Base-by-base conservation (phyloP, 2,797 vertebrate genomes). In the Netta rufina region DNA sequence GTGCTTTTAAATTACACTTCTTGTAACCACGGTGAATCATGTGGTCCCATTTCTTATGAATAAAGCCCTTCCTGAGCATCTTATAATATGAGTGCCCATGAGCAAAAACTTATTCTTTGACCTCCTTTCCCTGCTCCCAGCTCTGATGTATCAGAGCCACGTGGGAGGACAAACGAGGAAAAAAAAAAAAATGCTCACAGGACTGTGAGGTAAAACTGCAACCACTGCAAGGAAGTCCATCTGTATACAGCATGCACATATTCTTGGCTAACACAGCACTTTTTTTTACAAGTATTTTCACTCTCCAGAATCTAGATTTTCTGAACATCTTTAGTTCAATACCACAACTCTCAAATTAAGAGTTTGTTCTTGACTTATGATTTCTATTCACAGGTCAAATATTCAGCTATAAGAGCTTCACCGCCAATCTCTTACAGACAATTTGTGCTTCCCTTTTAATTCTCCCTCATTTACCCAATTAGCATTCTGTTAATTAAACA, bases 401-500 rank as follows among this genome's bases (percentile, higher is more conserved):
- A 94, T 69, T 82, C 24, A 71, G 38, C 58, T 89, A 20, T 64
- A 92, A 70, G 58, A 70, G 11, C 58, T 54, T 75, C 47, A 70
- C 45, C 60, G 84, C 30, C 38, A 41, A 67, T 84, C 85, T 53
- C 76, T 47, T 49, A 67, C 38, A 83, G 64, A 84, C 33, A 25
- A n/a, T 53, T 57, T 87, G 22, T 65, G 51, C 85, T 92, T 87
- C 67, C 74, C 28, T 81, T 95, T 85, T 54, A 92, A 95, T 84
- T 96, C 94, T 92, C 60, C 64, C 56, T 60, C 79, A 56, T 92
- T 96, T 95, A 73, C 54, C 65, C 84, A 70, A 92, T 90, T 96
- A 93, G 32, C 36, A 93, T 86, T 87, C 86, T 89, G 88, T 71
- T 96, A 95, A 96, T 96, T 94, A 93, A 90, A 78, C 64, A 67